A percentile compares a stretch with the other conserved stretches of the same genome.
phyloP scores from a whole-genome alignment of 1,140 invertebrate species.

The Solen grandis region DNA sequence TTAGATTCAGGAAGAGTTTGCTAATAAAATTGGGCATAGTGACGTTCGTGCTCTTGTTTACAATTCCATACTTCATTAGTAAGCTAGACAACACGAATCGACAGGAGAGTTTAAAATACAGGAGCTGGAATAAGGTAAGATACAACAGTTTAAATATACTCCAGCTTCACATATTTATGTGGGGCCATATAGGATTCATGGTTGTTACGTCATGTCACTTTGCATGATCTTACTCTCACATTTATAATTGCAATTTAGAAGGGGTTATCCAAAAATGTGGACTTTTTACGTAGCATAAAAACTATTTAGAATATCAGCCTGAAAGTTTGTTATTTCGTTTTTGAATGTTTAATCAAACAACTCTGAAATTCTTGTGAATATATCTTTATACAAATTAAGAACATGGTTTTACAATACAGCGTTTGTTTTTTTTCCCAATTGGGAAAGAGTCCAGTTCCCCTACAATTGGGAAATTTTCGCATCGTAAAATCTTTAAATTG shows the following conservation, averaged over 20 bases:
- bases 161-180: background rate
- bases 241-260: background rate
- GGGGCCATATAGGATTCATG: background rate
- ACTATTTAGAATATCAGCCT: background rate
- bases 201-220: background rate
- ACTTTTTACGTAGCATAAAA: too few relatives aligned
- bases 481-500: too few relatives aligned
- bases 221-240: background rate
- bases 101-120: constrained; percentile 46
- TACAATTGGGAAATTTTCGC: too few relatives aligned
- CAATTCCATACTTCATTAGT: constrained; percentile 54
- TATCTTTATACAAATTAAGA: too few relatives aligned
- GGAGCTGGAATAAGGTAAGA: constrained; percentile 46
- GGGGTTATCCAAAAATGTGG: background rate
- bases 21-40: constrained; percentile 56
- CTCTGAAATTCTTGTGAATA: too few relatives aligned
- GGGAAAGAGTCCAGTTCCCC: too few relatives aligned
- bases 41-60: constrained; percentile 43
- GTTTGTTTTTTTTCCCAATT: too few relatives aligned
- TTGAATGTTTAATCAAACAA: too few relatives aligned
- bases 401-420: too few relatives aligned
- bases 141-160: constrained; percentile 4
- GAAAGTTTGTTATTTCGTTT: too few relatives aligned
- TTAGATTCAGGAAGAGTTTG: constrained; percentile 36
- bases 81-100: constrained; percentile 46